phyloP scores from a whole-genome alignment of 92 coral and sea anemone species.

The Phymanthus crucifer region DNA sequence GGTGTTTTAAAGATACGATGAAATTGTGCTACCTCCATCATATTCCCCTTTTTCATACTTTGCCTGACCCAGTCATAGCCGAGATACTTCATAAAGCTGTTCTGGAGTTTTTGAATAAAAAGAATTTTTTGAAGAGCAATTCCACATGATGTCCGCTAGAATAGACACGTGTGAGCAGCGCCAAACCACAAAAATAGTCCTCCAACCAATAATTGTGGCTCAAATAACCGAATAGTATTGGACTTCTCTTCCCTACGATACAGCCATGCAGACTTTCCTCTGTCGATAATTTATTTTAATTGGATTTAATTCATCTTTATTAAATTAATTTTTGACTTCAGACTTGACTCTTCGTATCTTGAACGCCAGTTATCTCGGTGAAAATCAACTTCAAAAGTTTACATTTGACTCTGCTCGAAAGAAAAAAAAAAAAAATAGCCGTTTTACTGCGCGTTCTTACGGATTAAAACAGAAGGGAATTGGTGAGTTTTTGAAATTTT shows the following conservation, averaged over 20 bases:
- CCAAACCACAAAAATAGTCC: slow-evolving; percentile 5
- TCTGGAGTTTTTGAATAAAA: neutral
- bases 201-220: neutral
- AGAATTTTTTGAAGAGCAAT: neutral
- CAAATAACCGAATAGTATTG: neutral
- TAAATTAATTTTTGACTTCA: neutral
- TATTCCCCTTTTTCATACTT: too few species aligned
- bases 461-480: neutral
- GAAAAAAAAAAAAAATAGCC: too few species aligned
- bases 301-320: neutral
- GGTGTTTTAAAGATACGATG: too few species aligned
- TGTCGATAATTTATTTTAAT: neutral
- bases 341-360: neutral
- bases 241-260: neutral
- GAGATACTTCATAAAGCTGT: neutral
- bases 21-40: too few species aligned
- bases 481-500: neutral
- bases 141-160: neutral
- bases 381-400: neutral
- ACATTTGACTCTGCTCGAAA: neutral
- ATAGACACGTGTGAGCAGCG: neutral
- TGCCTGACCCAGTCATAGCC: neutral
- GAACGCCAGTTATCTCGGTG: neutral
- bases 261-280: neutral
- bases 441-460: neutral